These are phyloP conservation scores for Cactoblastis cactorum DNA, from an alignment of 2,888 invertebrate genomes.

Conservation along the genomic window DNA sequence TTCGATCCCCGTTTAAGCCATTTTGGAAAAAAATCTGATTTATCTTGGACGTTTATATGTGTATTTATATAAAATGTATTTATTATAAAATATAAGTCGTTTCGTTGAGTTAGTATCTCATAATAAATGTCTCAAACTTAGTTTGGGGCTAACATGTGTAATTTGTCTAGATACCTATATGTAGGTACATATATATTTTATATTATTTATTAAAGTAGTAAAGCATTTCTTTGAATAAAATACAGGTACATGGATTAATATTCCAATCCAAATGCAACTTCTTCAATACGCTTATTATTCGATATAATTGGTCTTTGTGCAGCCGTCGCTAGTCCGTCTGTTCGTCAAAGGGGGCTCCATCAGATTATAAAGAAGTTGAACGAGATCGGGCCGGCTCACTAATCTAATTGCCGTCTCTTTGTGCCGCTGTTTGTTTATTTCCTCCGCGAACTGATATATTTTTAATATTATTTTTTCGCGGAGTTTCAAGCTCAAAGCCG, in stretches of 20 bases:
- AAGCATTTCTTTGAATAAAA: not conserved
- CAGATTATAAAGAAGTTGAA: conserved; percentile 45
- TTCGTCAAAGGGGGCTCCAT: conserved; percentile 37
- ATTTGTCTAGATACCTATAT: no score
- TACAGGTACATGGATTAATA: not conserved
- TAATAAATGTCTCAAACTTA: no score
- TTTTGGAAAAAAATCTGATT: no score
- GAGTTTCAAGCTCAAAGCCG: conserved; percentile 66
- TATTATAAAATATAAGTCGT: no score
- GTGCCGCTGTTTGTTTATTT: conserved; percentile 55
- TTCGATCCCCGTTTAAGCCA: no score
- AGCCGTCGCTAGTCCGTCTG: conserved; percentile 22
- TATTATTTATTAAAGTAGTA: no score
- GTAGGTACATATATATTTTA: no score
- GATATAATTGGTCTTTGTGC: conserved; percentile 2
- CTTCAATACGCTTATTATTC: not conserved
- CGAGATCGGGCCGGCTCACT: conserved; percentile 41
- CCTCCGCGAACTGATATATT: conserved; percentile 54
- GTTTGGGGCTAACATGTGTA: no score
- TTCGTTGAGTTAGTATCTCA: no score
- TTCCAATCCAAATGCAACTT: not conserved
- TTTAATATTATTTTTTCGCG: conserved; percentile 53
- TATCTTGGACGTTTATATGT: no score
- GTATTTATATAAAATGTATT: no score
- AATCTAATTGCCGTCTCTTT: conserved; percentile 69